Conservation (phyloP, 1,140 invertebrate species). For the Achatina immaculata region DNA sequence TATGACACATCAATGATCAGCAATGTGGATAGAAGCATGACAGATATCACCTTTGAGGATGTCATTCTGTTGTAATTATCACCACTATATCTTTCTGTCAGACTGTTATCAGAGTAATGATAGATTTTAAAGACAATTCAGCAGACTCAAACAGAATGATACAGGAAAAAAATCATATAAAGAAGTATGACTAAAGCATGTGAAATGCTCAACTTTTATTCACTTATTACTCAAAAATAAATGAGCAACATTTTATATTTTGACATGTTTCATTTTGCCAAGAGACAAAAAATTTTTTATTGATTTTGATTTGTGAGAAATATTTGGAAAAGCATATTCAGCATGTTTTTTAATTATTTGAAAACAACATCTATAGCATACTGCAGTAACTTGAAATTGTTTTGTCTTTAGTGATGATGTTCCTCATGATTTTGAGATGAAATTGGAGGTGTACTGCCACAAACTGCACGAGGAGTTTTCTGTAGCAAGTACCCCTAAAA, state of each 20-base stretch:
- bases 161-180: neutral
- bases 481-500: conserved; percentile 79
- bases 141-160: neutral
- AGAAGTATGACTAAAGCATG: too few species aligned
- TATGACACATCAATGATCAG: conserved; percentile 79
- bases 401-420: conserved; percentile 75
- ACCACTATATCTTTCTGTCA: neutral
- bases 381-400: too few species aligned
- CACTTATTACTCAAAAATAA: too few species aligned
- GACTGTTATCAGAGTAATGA: neutral
- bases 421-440: conserved; percentile 77
- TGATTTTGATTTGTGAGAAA: too few species aligned
- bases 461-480: conserved; percentile 79
- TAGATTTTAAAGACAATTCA: neutral
- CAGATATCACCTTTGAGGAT: conserved; percentile 81
- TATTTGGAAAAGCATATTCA: too few species aligned
- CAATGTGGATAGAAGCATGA: conserved; percentile 79
- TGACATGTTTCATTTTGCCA: too few species aligned
- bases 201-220: too few species aligned
- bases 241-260: too few species aligned
- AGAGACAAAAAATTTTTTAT: too few species aligned
- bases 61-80: conserved; percentile 79
- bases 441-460: conserved; percentile 80
- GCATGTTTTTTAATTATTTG: too few species aligned
- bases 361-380: too few species aligned